These are phyloP conservation scores for Ptilonorhynchus violaceus DNA, from an alignment of 2,113 vertebrate genomes.

Conservation along the genomic window DNA sequence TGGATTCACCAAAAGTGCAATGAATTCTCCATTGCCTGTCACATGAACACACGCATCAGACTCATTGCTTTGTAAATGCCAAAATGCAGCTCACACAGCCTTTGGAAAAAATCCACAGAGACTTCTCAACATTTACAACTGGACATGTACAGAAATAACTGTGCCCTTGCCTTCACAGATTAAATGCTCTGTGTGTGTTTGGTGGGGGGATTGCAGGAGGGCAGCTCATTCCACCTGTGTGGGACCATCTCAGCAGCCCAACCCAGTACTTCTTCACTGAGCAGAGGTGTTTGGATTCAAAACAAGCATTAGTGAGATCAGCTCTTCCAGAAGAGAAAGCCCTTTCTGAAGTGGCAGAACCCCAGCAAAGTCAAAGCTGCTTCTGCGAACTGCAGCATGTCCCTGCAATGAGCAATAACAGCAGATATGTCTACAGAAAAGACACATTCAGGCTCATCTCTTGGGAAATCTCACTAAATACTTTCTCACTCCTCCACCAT, in stretches of 20 bases:
- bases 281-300: neutral
- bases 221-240: neutral
- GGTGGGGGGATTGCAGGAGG: neutral
- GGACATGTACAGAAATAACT: neutral
- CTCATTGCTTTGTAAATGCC: neutral
- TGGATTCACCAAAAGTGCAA: neutral
- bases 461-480: conserved; percentile 55
- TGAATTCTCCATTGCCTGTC: neutral
- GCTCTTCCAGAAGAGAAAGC: neutral
- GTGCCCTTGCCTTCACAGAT: neutral
- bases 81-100: neutral
- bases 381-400: neutral
- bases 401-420: neutral
- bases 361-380: neutral
- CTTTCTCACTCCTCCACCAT: conserved; percentile 33
- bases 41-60: neutral
- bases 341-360: neutral
- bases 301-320: neutral
- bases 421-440: neutral
- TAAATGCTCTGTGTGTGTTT: neutral
- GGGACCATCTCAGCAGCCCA: neutral
- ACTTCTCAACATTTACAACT: neutral
- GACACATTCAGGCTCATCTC: neutral
- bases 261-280: neutral
- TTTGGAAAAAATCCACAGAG: neutral